Percentiles rank a stretch among this genome's conserved stretches.
Conservation (phyloP, 1,140 invertebrate species). For the Coptotermes formosanus region DNA sequence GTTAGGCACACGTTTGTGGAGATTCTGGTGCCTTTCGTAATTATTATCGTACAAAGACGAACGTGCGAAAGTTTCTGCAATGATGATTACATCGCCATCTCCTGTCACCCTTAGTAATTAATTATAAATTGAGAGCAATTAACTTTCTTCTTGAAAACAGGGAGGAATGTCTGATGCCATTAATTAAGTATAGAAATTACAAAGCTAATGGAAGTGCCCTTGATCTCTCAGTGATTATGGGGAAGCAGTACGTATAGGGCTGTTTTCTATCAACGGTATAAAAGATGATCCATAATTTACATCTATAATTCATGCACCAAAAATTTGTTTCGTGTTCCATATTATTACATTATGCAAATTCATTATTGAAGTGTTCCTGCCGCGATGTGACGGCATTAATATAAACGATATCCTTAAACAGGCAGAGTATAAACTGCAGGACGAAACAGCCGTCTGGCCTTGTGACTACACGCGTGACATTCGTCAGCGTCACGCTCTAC, state of each 20-base stretch:
- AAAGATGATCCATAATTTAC: background rate
- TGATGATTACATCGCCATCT: background rate
- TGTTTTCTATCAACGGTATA: background rate
- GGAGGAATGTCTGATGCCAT: background rate
- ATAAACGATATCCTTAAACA: background rate
- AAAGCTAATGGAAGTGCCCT: background rate
- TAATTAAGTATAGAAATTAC: background rate
- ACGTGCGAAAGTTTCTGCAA: background rate
- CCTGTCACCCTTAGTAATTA: background rate
- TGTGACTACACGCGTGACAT: background rate
- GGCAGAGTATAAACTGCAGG: background rate
- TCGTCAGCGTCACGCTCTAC: background rate
- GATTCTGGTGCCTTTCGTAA: background rate
- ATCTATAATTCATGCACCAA: background rate
- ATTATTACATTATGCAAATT: conserved; percentile 17
- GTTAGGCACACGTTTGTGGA: background rate
- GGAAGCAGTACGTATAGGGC: background rate
- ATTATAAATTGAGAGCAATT: background rate
- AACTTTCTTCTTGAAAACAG: background rate
- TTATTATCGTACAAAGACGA: background rate
- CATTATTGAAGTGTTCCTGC: background rate
- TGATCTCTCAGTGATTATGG: background rate
- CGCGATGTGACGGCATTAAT: background rate
- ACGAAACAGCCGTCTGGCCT: background rate
- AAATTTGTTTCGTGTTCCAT: background rate